Evolutionary conservation across 1,140 invertebrate species (phyloP).

Genomic region (Carposina sasakii): DNA sequence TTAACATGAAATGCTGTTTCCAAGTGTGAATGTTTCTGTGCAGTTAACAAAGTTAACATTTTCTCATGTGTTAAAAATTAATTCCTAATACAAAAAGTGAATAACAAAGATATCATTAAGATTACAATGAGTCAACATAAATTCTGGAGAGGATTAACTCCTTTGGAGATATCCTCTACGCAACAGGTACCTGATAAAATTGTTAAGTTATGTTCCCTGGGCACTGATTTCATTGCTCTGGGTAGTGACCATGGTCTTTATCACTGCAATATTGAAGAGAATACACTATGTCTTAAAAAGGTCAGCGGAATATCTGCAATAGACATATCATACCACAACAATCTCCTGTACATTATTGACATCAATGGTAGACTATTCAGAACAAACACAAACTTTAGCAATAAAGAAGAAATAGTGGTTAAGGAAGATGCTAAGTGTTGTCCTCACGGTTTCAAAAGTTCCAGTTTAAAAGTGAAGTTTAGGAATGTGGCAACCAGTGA

Average conservation of each 20-base stretch:
- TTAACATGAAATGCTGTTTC: too few species aligned
- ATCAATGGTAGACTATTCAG: conserved; percentile 75
- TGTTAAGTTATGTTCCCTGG: conserved; percentile 60
- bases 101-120: too few species aligned
- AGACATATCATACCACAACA: conserved; percentile 76
- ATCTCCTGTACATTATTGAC: conserved; percentile 76
- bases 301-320: conserved; percentile 64
- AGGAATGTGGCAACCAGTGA: conserved; percentile 76
- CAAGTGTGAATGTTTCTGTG: too few species aligned
- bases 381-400: conserved; percentile 71
- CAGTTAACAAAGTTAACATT: too few species aligned
- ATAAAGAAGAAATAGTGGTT: conserved; percentile 75
- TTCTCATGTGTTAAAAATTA: too few species aligned
- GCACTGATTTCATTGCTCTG: conserved; percentile 55
- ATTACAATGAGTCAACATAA: conserved; percentile 60
- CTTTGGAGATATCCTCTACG: conserved; percentile 42
- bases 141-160: conserved; percentile 60
- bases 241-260: conserved; percentile 63
- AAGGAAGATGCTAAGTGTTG: conserved; percentile 77
- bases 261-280: conserved; percentile 50
- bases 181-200: conserved; percentile 62
- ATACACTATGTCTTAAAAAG: conserved; percentile 54
- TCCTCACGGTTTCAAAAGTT: conserved; percentile 76
- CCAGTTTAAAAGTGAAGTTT: conserved; percentile 76
- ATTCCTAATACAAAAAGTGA: too few species aligned